Percentiles rank a stretch among this genome's conserved stretches.
phyloP scores from a whole-genome alignment of 2,797 vertebrate genomes.

The Carduelis carduelis region DNA sequence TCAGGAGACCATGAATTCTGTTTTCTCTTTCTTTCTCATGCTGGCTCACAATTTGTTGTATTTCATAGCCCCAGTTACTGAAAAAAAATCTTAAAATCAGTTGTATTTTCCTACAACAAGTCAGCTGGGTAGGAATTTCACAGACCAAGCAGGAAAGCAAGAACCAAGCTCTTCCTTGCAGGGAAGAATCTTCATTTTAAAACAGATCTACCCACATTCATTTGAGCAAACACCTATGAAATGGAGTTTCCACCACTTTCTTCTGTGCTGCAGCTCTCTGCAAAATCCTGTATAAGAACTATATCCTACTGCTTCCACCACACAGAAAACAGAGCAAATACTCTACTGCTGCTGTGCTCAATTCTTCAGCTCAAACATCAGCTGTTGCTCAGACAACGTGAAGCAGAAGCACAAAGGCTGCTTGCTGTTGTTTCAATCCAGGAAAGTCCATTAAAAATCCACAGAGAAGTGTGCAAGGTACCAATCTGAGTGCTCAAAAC shows the following conservation, averaged over 20 bases:
- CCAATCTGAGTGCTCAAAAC: background rate
- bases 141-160: background rate
- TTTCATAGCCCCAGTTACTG: background rate
- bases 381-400: accelerated
- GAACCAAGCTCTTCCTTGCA: background rate
- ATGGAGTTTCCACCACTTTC: background rate
- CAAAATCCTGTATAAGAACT: background rate
- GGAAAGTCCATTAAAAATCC: background rate
- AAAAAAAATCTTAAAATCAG: background rate
- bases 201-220: background rate
- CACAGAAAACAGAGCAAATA: background rate
- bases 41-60: background rate
- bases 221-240: background rate
- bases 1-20: background rate
- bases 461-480: accelerated
- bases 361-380: background rate
- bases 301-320: background rate
- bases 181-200: background rate
- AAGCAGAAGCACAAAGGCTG: background rate
- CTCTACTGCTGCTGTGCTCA: background rate
- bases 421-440: background rate
- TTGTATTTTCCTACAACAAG: background rate
- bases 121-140: background rate
- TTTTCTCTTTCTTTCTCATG: background rate
- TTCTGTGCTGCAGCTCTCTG: background rate